Base-by-base conservation (phyloP, 2,797 vertebrate genomes). In the Danio aesculapii region DNA sequence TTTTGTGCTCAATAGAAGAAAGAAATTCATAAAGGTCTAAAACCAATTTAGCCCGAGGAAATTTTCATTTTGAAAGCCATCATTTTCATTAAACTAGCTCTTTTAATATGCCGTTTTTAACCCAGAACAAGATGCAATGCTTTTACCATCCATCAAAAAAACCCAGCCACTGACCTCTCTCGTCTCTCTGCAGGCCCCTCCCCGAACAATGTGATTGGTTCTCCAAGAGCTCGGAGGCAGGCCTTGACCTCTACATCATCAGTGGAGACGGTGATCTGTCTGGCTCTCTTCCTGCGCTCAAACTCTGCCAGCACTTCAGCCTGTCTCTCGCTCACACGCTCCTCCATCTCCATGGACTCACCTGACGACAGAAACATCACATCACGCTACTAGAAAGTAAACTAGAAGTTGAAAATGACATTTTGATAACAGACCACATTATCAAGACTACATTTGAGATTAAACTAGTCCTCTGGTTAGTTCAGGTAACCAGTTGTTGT, bases 181-280 rank as follows among this genome's bases (percentile, higher is more conserved):
- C 98, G 89, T 77, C 98, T 93, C 83, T 99, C 98, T 0, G 97
- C 97, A 0, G 98, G 98, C 0, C 98, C 98, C 81, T 99, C 98
- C 76, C 98, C 97, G 0, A 99, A 99, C 73, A 99, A 86, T 0
- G 95, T 98, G 90, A 98, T 99, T 74, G 98, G 97, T 78, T 99
- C 98, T 0, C 97, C 96, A 0, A 99, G 94, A 0, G 97, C 96
- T 41, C 98, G 90, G 3, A 99, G 92, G 39, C 97, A 97, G 0
- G 97, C 98, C 86, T 99, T 99, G 75, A 99, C 98, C 87, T 99
- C 98, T 0, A 94, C 94, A 72, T 99, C 98, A 0, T 99, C 98
- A 0, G 98, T 99, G 84, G 98, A 98, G 4, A 99, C 97, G 0
- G 97, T 98, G 90, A 99, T 99, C 84, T 99, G 98, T 64, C 98